These are phyloP conservation scores for Antheraea pernyi DNA, from an alignment of 1,140 invertebrate genomes.

Conservation along the genomic window DNA sequence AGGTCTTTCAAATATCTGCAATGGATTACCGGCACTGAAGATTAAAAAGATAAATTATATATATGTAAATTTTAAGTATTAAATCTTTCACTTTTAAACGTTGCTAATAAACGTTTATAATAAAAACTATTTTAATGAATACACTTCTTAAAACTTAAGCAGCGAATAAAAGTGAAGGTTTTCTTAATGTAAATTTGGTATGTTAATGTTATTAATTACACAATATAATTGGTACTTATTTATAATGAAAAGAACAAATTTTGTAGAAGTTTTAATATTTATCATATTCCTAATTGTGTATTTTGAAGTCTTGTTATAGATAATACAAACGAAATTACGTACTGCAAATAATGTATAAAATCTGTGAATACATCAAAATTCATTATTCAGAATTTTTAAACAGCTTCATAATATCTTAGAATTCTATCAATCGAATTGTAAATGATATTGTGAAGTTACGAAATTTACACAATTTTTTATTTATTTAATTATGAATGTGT, in stretches of 20 bases:
- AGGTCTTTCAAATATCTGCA: slow-evolving; percentile 78
- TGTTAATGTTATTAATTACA: not conserved
- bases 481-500: slow-evolving; percentile 2
- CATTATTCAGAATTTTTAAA: slow-evolving; percentile 1
- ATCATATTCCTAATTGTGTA: not conserved
- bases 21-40: slow-evolving; percentile 75
- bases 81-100: not conserved
- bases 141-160: not conserved
- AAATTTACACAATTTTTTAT: not conserved
- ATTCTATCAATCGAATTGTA: slow-evolving; percentile 39
- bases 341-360: not conserved
- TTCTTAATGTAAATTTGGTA: not conserved
- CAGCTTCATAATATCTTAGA: slow-evolving; percentile 34
- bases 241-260: not conserved
- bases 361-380: not conserved
- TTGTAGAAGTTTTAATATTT: slow-evolving; percentile 1
- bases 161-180: slow-evolving; percentile 4
- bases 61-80: not conserved
- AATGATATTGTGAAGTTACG: slow-evolving; percentile 30
- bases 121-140: not conserved
- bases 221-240: not conserved
- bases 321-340: too few relatives aligned
- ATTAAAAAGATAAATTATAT: slow-evolving; percentile 36
- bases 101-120: not conserved
- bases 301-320: too few relatives aligned